Conservation (phyloP, 2,113 vertebrate genomes). For the Pongo pygmaeus region DNA sequence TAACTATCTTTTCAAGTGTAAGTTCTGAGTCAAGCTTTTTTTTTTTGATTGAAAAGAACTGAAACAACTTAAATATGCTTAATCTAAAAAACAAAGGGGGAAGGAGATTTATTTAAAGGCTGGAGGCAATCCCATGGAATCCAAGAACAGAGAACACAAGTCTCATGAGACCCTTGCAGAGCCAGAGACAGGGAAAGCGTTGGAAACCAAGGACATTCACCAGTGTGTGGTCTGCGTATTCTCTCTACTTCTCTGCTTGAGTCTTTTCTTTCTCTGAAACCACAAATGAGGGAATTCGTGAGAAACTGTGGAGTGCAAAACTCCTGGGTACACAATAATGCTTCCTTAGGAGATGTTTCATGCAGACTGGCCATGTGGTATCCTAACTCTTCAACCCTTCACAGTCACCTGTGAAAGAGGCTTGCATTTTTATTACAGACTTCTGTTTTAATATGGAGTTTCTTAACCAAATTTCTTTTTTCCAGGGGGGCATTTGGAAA, state of each 20-base stretch:
- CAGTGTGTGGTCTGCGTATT: not conserved
- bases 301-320: not conserved
- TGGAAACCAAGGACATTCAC: not conserved
- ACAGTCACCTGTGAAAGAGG: not conserved
- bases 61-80: not conserved
- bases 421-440: not conserved
- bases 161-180: not conserved
- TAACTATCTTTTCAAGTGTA: constrained; percentile 9
- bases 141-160: not conserved
- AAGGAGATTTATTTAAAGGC: not conserved
- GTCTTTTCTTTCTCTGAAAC: not conserved
- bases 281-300: not conserved
- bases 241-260: not conserved
- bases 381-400: not conserved
- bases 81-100: not conserved
- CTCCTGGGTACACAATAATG: not conserved
- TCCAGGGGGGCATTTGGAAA: not conserved
- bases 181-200: not conserved
- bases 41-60: constrained; percentile 35
- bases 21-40: not conserved
- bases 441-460: not conserved
- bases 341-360: not conserved
- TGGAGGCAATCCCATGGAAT: not conserved
- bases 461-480: not conserved
- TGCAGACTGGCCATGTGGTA: too few relatives aligned